phyloP scores from a whole-genome alignment of 64 coral and sea anemone species.

The Stylophora pistillata region DNA sequence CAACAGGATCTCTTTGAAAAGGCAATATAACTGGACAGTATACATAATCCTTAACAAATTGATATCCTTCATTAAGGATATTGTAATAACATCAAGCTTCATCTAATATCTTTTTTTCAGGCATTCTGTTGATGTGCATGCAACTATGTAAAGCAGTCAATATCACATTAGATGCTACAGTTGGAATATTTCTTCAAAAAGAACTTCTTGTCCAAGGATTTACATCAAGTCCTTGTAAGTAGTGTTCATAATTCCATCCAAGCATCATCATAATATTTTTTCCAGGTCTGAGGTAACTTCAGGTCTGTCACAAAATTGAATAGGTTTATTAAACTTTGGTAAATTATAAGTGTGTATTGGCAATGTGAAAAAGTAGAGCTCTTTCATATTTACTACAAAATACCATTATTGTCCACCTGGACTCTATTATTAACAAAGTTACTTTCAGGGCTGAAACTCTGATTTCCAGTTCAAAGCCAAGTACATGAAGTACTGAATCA shows the following conservation, averaged over 20 bases:
- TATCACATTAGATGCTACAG: constrained; percentile 16
- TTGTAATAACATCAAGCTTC: not conserved
- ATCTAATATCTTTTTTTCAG: constrained; percentile 17
- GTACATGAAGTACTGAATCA: too few species aligned
- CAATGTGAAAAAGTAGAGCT: too few species aligned
- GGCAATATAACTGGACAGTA: not conserved
- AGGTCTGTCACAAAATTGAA: too few species aligned
- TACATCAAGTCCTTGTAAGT: constrained; percentile 36
- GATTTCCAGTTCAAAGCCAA: too few species aligned
- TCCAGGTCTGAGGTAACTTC: too few species aligned
- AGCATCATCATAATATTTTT: too few species aligned
- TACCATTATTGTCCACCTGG: not conserved
- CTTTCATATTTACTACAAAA: not conserved
- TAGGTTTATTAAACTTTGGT: too few species aligned
- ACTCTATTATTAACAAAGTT: too few species aligned
- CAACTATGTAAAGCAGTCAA: constrained; percentile 1
- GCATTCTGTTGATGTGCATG: constrained; percentile 2
- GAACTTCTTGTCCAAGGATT: constrained; percentile 11
- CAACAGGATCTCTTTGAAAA: not conserved
- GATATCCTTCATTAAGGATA: constrained; percentile 4
- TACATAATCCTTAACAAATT: not conserved
- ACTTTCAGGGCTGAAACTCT: too few species aligned
- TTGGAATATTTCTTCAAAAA: constrained; percentile 39
- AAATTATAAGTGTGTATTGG: too few species aligned
- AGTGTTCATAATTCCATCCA: not conserved